Evolutionary conservation across 2,113 vertebrate genomes (phyloP), one percentile per base, ranked within the genome.

Genomic region (Silurus meridionalis): DNA sequence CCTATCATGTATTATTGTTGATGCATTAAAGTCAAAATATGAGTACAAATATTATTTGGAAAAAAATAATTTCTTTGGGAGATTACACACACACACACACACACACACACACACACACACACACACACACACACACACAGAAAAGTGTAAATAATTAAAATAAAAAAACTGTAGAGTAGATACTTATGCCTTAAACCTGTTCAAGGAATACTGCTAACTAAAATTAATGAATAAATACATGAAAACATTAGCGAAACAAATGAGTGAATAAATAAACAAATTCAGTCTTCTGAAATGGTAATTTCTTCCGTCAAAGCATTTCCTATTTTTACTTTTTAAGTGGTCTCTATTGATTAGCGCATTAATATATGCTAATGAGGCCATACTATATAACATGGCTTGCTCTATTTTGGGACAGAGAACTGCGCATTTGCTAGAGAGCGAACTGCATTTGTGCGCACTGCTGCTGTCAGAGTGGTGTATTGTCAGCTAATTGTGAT

Each of bases 401-500:
- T 37, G 61, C 61, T 46, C 23, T 69, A 46, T 67, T 85, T 48
- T 23, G 17, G 23, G 25, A 6, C 14, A 4, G 53, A 52, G 48
- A 19, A 75, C 7, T 10, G 21, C 14, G 50, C 11, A 61, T 21
- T 57, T 82, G 67, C 64, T 61, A 5, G n/a, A 82, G 55, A 66
- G 52, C 25, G 48, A 46, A 46, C 48, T 66, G 52, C 57, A 55
- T 61, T 52, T 75, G 58, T 46, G 10, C 25, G 69, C 55, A 69
- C 75, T 74, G 58, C 52, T 37, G 50, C 25, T 77, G 50, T 75
- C 87, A 75, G 58, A 61, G 50, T 3, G 28, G 57, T 23, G 37
- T 75, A 75, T 85, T 88, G 87, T 81, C 53, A 14, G 57, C 72
- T 82, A 69, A 82, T 66, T 60, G 67, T 82, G 83, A 85, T 85